Evolutionary conservation across 2,888 invertebrate genomes (phyloP).

Genomic region (Macrosoma leucophasiata): DNA sequence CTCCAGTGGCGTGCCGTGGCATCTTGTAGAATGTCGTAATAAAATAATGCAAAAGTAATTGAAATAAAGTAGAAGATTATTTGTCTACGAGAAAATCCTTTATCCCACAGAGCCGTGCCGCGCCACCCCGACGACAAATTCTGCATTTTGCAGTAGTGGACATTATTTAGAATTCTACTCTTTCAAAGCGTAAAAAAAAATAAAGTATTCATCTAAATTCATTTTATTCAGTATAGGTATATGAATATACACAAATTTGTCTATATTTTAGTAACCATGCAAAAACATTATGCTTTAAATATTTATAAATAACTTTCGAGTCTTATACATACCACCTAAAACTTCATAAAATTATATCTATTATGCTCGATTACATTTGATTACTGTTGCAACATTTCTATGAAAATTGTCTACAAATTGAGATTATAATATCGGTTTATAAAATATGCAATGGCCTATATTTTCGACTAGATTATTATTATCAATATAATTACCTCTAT

Average conservation of each 20-base stretch:
- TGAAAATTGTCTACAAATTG: slow-evolving; percentile 29
- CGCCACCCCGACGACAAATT: too few species aligned
- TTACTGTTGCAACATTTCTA: slow-evolving; percentile 23
- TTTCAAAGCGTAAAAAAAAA: slow-evolving; percentile 12
- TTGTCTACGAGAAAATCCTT: too few species aligned
- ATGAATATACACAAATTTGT: slow-evolving; percentile 31
- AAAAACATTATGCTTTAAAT: slow-evolving; percentile 34
- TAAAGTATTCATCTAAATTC: slow-evolving; percentile 23
- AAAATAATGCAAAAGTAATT: too few species aligned
- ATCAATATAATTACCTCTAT: slow-evolving; percentile 62
- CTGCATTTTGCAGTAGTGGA: too few species aligned
- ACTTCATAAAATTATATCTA: slow-evolving; percentile 16
- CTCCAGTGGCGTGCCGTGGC: too few species aligned
- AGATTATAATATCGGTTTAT: slow-evolving; percentile 29
- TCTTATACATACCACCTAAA: too few species aligned
- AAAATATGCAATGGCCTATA: slow-evolving; percentile 70
- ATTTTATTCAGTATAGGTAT: slow-evolving; percentile 53
- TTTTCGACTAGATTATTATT: slow-evolving; percentile 72
- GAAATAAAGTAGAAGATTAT: too few species aligned
- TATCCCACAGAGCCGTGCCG: too few species aligned
- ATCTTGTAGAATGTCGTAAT: too few species aligned
- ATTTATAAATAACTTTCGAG: slow-evolving; percentile 30
- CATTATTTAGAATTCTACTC: too few species aligned
- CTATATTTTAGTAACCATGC: slow-evolving; percentile 48
- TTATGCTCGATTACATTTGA: slow-evolving; percentile 21